Evolutionary conservation across 2,797 vertebrate species (phyloP), one percentile per base, ranked within the genome.

Genomic region (Cynopterus sphinx): DNA sequence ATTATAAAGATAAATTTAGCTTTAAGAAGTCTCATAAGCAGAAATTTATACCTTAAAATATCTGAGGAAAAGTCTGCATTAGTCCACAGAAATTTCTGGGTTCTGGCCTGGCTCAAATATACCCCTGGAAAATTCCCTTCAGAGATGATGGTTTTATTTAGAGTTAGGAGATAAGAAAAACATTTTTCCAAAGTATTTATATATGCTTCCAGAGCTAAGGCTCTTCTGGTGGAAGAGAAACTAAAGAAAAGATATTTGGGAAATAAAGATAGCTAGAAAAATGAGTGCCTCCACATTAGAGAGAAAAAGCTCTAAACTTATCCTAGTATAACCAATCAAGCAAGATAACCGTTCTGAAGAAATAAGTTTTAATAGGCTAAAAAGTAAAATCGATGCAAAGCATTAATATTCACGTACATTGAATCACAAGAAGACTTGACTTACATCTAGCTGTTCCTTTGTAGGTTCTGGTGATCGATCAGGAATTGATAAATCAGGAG

Each of bases 381-480:
- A 86, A 85, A 84, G 9, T 17, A 46, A 83, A 87, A 68, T 57
- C 63, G 33, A 68, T 55, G 4, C 2, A 79, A 70, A 87, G 36
- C 31, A 63, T 85, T 86, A 75, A 59, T 46, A 78, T 7, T 3
- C 16, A 55, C 41, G 10, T 41, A 92, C 10, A 33, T 46, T 86
- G 11, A 88, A 63, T 94, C 51, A 73, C 39, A 90, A 84, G 21
- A 65, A 16, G 53, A 36, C n/a, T 91, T 28, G 55, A 99, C 99
- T 99, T 97, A 99, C 99, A 96, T 99, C 99, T 0, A 99, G 98
- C 96, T 99, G 99, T 26, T 99, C 99, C 97, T 98, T 99, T 22
- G 99, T 99, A 59, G 99, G 99, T 88, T 99, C 99, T 59, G 99
- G 99, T 2, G 99, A 99, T 67, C 98, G 98, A 97, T 99, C 99